Conservation (phyloP, 2,113 vertebrate species). For the Gymnogyps californianus region DNA sequence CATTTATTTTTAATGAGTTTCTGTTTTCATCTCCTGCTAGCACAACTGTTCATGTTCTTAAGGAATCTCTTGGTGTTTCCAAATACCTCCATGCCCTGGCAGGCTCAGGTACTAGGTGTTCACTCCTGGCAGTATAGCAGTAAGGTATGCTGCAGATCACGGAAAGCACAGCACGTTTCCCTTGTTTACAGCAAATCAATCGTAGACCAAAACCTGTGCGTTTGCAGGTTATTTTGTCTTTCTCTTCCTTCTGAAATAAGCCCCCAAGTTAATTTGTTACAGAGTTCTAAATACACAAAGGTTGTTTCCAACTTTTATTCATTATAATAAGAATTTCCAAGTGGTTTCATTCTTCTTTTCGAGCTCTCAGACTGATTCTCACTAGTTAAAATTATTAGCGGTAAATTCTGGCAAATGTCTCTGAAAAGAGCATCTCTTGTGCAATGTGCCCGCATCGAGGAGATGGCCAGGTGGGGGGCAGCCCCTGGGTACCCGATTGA, state of each 20-base stretch:
- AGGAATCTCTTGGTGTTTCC: neutral
- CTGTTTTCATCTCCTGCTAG: neutral
- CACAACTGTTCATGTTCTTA: neutral
- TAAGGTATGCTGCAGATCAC: neutral
- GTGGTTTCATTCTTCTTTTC: neutral
- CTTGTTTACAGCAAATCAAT: neutral
- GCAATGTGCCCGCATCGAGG: neutral
- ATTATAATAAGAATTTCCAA: neutral
- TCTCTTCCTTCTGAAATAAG: neutral
- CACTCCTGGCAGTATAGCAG: rapidly evolving
- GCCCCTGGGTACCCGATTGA: neutral
- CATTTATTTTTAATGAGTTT: neutral
- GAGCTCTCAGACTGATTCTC: neutral
- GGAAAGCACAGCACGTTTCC: neutral
- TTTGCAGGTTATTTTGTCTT: neutral
- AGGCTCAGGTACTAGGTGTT: neutral
- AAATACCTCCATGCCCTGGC: neutral
- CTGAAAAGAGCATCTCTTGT: neutral
- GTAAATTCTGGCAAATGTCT: neutral
- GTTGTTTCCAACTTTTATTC: neutral
- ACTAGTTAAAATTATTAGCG: neutral
- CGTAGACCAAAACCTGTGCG: neutral
- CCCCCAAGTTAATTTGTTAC: neutral
- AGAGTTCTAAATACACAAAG: neutral
- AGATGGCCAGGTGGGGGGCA: neutral